These are phyloP conservation scores for Aphelinus atriplicis DNA, from an alignment of 1,140 invertebrate genomes.

Conservation along the genomic window DNA sequence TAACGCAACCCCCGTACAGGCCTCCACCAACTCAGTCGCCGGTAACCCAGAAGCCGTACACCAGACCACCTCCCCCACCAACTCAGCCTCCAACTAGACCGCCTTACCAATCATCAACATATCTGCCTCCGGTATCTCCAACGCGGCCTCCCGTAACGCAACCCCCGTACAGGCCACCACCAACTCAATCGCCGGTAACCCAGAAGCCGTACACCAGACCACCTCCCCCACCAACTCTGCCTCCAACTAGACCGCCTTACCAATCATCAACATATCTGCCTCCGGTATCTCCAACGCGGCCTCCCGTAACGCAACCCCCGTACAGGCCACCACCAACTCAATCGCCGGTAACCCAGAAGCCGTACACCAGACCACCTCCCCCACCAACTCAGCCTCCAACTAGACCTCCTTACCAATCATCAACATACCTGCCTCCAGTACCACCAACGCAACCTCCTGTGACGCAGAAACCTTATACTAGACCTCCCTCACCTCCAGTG, in stretches of 20 bases:
- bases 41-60: background rate
- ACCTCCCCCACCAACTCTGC: conserved; percentile 20
- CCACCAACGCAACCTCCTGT: background rate
- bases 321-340: conserved; percentile 28
- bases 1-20: background rate
- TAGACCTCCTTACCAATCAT: background rate
- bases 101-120: background rate
- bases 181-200: background rate
- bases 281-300: conserved; percentile 10
- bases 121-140: conserved; percentile 2
- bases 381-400: background rate
- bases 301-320: background rate
- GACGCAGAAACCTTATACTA: conserved; percentile 1
- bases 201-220: background rate
- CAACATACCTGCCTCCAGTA: conserved; percentile 27
- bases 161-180: background rate
- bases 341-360: background rate
- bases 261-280: conserved; percentile 22
- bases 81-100: background rate
- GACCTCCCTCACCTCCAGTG: conserved; percentile 28
- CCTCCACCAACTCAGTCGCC: background rate
- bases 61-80: conserved; percentile 20
- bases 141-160: conserved; percentile 10
- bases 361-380: conserved; percentile 10
- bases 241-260: background rate